Conservation (phyloP, 2,113 vertebrate genomes). For the Myrmecobius fasciatus region DNA sequence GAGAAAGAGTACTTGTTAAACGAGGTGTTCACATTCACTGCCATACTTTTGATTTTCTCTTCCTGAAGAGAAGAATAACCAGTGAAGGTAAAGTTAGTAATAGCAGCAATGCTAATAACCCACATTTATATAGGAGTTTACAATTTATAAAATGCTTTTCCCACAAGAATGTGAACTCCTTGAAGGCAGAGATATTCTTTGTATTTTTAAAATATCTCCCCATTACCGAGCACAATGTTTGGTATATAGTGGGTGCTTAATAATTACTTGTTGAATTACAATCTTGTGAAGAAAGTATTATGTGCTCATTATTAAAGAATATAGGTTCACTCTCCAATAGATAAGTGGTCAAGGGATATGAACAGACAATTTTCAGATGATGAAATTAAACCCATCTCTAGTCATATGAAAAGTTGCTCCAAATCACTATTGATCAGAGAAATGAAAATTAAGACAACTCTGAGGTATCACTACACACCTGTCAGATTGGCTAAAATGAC, state of each 20-base stretch:
- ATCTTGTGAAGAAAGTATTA: background rate
- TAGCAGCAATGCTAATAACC: background rate
- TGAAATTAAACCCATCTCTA: no score
- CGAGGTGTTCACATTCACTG: background rate
- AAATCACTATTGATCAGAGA: no score
- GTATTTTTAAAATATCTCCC: background rate
- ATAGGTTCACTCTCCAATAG: no score
- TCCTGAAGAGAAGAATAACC: constrained; percentile 17
- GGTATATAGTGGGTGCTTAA: no score
- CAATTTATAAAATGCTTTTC: background rate
- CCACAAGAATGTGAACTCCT: background rate
- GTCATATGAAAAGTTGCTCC: no score
- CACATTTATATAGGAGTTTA: background rate
- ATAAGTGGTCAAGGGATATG: no score
- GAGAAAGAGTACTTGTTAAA: background rate
- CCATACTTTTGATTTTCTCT: constrained; percentile 23
- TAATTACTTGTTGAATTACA: background rate
- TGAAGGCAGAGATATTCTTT: background rate
- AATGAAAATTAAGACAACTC: no score
- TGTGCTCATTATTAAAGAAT: background rate
- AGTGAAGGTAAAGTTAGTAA: background rate
- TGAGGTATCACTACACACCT: no score
- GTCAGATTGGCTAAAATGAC: no score
- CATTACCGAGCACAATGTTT: background rate
- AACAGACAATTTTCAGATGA: no score